Evolutionary conservation across 30 jellyfish, hydroid and myxozoan genomes (phyloP), one percentile per base, ranked within the genome.

Genomic region (Cassiopea xamachana): DNA sequence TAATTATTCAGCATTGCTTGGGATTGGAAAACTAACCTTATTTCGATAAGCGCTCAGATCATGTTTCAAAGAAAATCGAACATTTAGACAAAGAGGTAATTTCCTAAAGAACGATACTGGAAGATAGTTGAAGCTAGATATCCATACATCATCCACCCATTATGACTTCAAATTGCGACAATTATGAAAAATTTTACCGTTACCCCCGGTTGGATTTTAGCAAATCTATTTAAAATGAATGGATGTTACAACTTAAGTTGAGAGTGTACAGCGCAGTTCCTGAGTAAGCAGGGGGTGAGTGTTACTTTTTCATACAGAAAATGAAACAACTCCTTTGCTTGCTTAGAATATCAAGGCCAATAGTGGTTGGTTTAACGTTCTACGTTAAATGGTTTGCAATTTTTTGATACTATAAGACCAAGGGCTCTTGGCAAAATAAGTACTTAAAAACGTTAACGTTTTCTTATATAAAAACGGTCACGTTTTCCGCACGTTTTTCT

Each of bases 11-110:
- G 19, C 74, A 14, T 2, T 1, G 19, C 19, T 62, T 62, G 19
- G 39, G 51, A 44, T 43, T 71, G 39, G 51, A 44, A 71, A 19
- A 71, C 80, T 9, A 71, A n/a, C 55, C 15, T 71, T 9, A 71
- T 9, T 55, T 43, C 55, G 80, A 71, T 71, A n/a, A 71, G 80
- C 3, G 14, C 6, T 9, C 43, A 71, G 7, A 17, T 7, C 58
- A 71, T 71, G 55, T 71, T 18, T 27, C 80, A 71, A 44, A 67
- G 19, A 71, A 71, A 71, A 71, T 55, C n/a, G 19, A 71, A 71
- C 18, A 71, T 1, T 43, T 5, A 8, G 1, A 55, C 80, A 71
- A 71, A 71, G 51, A 71, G 39, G 39, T 71, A 71, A n/a, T 71
- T 71, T 71, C 80, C n/a, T 71, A 71, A 71, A 19, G 80, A 71